Percentiles rank a stretch among this genome's conserved stretches.
Evolutionary conservation across 2,113 vertebrate species (phyloP).

Genomic region (Clarias gariepinus): DNA sequence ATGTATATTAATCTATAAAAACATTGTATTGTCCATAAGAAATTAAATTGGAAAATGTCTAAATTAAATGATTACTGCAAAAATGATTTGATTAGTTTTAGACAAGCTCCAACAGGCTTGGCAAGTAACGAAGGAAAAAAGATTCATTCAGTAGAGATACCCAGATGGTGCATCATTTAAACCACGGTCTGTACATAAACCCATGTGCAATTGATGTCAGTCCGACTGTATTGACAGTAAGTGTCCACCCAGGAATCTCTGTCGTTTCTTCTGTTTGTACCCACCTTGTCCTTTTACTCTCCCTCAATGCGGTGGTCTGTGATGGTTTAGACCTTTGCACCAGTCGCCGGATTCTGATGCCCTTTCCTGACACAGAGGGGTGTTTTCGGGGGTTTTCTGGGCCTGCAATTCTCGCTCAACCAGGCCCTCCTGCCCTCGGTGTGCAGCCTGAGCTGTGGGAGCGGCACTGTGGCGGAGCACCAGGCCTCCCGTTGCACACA

Average conservation of each 20-base stretch:
- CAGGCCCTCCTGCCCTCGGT: constrained; percentile 68
- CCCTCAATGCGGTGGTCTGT: constrained; percentile 54
- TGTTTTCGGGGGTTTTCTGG: constrained; percentile 74
- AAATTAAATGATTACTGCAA: constrained; percentile 14
- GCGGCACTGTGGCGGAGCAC: constrained; percentile 72
- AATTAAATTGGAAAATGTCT: neutral
- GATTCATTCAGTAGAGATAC: constrained; percentile 42
- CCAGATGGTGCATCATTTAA: neutral
- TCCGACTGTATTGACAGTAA: constrained; percentile 47
- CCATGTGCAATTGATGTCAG: constrained; percentile 42
- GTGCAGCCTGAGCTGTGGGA: constrained; percentile 79
- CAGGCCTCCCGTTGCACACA: constrained; percentile 72
- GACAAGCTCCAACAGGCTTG: constrained; percentile 49
- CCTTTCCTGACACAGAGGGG: constrained; percentile 75
- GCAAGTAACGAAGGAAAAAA: constrained; percentile 53
- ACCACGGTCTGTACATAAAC: constrained; percentile 28
- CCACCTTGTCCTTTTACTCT: constrained; percentile 44
- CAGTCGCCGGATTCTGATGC: constrained; percentile 76
- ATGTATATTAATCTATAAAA: neutral
- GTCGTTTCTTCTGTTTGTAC: constrained; percentile 61
- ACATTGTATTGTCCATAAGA: neutral
- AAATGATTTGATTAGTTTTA: neutral
- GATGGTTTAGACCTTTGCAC: constrained; percentile 73
- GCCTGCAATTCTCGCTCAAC: constrained; percentile 70
- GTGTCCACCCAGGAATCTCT: constrained; percentile 67